Conservation (phyloP, 1,140 invertebrate species). For the Neotoxoptera formosana region DNA sequence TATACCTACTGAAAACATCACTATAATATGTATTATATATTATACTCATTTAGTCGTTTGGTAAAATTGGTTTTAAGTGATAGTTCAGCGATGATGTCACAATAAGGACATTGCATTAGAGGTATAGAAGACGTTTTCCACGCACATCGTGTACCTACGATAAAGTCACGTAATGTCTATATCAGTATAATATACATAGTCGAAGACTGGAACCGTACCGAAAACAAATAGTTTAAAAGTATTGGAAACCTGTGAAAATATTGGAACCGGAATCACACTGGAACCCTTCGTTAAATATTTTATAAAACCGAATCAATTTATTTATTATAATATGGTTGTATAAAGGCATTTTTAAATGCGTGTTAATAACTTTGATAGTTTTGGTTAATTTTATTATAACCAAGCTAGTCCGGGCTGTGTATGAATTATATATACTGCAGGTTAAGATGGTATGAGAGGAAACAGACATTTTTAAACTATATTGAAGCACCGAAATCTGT, state of each 20-base stretch:
- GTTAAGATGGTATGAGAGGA: not conserved
- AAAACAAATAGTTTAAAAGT: not conserved
- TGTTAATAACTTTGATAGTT: not conserved
- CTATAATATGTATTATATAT: not conserved
- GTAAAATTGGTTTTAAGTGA: not conserved
- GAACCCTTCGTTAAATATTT: not conserved
- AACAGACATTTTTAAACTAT: not conserved
- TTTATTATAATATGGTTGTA: not conserved
- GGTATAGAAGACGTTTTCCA: too few relatives aligned
- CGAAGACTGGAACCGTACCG: not conserved
- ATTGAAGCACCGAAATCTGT: not conserved
- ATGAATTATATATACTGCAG: not conserved
- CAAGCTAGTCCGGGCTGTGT: not conserved
- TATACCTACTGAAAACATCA: not conserved
- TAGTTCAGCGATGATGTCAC: not conserved
- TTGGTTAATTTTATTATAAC: not conserved
- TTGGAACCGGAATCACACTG: not conserved
- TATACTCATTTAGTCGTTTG: not conserved
- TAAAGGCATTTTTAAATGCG: not conserved
- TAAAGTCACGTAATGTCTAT: not conserved
- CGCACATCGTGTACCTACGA: not conserved
- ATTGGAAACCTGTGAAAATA: not conserved
- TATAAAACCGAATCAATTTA: not conserved
- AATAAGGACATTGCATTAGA: not conserved
- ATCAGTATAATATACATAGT: not conserved